Conservation (phyloP, 2,888 invertebrate species). For the Rutpela maculata region DNA sequence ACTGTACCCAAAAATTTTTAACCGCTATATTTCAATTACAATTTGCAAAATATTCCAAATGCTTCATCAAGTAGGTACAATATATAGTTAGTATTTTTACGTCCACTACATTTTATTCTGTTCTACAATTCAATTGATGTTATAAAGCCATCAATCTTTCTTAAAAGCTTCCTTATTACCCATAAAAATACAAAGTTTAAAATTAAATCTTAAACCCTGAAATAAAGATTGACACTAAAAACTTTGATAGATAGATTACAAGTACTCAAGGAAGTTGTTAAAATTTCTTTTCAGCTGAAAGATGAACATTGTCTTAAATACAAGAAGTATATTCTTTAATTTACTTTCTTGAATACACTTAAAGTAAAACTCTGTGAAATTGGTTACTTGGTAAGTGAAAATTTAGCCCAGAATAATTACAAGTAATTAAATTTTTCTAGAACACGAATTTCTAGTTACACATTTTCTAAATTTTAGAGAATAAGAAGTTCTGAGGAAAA, state of each 20-base stretch:
- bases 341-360: no score
- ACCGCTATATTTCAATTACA: background rate
- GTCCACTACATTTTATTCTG: conserved; percentile 3
- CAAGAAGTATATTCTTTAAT: no score
- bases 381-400: no score
- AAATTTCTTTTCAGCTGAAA: background rate
- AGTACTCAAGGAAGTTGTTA: background rate
- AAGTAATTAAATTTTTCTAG: no score
- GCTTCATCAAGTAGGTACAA: background rate
- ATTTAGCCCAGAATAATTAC: no score
- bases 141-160: conserved; percentile 32
- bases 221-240: conserved; percentile 28
- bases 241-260: conserved; percentile 1
- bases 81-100: background rate
- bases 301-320: background rate
- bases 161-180: conserved; percentile 31
- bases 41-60: background rate
- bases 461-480: no score
- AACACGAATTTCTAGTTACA: no score
- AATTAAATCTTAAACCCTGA: conserved; percentile 23
- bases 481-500: no score
- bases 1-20: no score
- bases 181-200: conserved; percentile 43
- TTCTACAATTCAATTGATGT: conserved; percentile 21
- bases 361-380: no score